A percentile compares a stretch with the other conserved stretches of the same genome.
These are phyloP conservation scores for Atrichornis clamosus DNA, from an alignment of 2,113 vertebrate species.

Conservation along the genomic window DNA sequence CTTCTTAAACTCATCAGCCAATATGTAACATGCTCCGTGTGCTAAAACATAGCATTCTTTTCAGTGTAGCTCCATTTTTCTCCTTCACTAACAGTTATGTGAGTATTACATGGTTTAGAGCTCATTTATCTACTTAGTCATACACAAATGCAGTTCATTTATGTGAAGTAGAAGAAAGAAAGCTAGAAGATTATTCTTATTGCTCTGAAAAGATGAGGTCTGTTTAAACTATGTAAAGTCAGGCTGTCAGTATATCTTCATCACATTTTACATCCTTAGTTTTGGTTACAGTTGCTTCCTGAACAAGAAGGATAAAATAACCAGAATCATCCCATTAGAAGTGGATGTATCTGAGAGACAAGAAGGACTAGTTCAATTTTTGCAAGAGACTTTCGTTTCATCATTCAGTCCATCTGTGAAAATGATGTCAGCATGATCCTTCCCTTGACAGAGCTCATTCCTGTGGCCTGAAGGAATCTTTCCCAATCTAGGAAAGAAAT, in stretches of 20 bases:
- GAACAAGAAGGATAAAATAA: background rate
- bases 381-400: background rate
- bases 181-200: background rate
- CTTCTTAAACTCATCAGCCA: background rate
- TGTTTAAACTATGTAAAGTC: background rate
- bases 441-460: background rate
- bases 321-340: background rate
- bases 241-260: background rate
- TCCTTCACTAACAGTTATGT: background rate
- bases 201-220: background rate
- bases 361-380: background rate
- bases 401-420: background rate
- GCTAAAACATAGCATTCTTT: background rate
- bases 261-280: background rate
- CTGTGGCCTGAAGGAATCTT: background rate
- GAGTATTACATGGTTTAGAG: background rate
- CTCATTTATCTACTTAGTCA: background rate
- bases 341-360: background rate
- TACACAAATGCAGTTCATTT: background rate
- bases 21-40: background rate
- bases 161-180: background rate
- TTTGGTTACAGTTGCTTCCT: background rate
- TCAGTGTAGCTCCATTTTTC: background rate
- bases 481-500: background rate
- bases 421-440: background rate